phyloP scores from a whole-genome alignment of 2,888 invertebrate genomes.

The Gastracanthus pulcherrimus region DNA sequence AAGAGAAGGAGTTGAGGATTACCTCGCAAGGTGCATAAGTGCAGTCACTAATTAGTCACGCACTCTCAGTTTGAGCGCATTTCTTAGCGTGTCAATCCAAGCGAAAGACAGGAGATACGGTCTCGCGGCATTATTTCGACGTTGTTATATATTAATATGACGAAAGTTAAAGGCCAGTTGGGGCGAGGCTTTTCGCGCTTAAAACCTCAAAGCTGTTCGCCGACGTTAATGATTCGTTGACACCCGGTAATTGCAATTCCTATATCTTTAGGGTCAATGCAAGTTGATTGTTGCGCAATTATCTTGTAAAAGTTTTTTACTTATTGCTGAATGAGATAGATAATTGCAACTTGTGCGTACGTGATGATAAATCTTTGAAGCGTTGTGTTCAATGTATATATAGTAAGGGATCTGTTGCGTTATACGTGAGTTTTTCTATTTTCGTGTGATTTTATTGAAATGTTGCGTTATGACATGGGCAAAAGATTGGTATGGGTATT shows the following conservation, averaged over 20 bases:
- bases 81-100: background rate
- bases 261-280: constrained; percentile 16
- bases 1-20: background rate
- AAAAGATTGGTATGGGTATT: background rate
- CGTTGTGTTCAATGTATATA: no score
- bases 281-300: background rate
- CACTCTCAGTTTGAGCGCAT: background rate
- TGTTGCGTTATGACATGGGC: background rate
- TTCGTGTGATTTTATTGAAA: background rate
- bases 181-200: background rate
- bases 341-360: background rate
- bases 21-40: background rate
- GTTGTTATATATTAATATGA: background rate
- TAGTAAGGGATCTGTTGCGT: background rate
- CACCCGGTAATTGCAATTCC: constrained; percentile 2
- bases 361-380: background rate
- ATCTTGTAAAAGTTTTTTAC: background rate
- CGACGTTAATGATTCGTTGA: constrained; percentile 1
- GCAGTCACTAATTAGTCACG: background rate
- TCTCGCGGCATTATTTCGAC: background rate
- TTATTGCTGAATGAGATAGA: background rate
- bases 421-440: background rate
- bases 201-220: background rate
- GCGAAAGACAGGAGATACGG: background rate
- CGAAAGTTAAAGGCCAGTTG: constrained; percentile 3